Evolutionary conservation across 2,888 invertebrate genomes (phyloP).

Genomic region (Shargacucullia verbasci): DNA sequence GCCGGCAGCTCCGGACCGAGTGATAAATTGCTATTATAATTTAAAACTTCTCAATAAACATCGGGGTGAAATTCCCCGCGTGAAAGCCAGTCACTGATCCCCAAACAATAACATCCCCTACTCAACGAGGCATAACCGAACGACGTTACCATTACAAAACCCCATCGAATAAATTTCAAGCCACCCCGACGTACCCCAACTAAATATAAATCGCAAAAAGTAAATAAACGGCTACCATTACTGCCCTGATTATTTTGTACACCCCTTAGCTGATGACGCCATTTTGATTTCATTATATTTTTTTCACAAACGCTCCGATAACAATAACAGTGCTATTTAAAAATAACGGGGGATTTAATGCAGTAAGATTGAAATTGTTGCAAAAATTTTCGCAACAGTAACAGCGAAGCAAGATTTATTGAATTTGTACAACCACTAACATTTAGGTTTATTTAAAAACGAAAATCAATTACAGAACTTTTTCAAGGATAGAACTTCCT

Average conservation of each 20-base stretch:
- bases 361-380: conserved; percentile 37
- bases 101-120: conserved; percentile 71
- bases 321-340: conserved; percentile 62
- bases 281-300: conserved; percentile 77
- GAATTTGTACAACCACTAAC: conserved; percentile 34
- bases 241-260: conserved; percentile 85
- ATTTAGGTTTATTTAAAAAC: conserved; percentile 34
- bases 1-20: conserved; percentile 23
- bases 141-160: conserved; percentile 77
- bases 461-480: conserved; percentile 36
- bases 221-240: conserved; percentile 87
- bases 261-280: conserved; percentile 78
- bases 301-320: conserved; percentile 44
- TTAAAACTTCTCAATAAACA: conserved; percentile 60
- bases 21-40: conserved; percentile 59
- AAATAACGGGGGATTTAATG: conserved; percentile 52
- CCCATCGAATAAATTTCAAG: conserved; percentile 74
- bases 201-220: conserved; percentile 85
- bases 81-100: conserved; percentile 58
- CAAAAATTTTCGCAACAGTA: conserved; percentile 45
- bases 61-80: conserved; percentile 56
- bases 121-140: conserved; percentile 85
- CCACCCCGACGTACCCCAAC: conserved; percentile 67
- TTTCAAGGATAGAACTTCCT: conserved; percentile 16
- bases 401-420: conserved; percentile 40